These are phyloP conservation scores for Eristalis pertinax DNA, from an alignment of 2,888 invertebrate species.

Conservation along the genomic window DNA sequence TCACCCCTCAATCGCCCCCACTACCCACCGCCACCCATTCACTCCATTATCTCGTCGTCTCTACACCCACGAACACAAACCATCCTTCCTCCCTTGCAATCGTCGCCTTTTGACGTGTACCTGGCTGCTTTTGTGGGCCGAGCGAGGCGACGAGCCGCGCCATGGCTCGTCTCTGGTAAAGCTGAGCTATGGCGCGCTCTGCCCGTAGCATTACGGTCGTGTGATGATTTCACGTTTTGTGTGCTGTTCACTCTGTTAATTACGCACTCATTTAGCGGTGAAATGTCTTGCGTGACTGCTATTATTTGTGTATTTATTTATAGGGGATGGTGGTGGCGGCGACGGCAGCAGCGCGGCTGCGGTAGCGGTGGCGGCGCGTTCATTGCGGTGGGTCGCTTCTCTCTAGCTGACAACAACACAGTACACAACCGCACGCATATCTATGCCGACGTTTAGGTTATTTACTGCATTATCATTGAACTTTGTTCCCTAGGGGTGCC, in stretches of 20 bases:
- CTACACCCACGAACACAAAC: too few relatives aligned
- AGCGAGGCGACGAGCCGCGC: background rate
- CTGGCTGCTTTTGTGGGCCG: background rate
- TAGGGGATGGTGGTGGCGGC: slow-evolving; percentile 9
- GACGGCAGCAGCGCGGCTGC: background rate
- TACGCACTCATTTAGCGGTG: slow-evolving; percentile 73
- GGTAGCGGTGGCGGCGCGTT: background rate
- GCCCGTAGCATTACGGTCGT: slow-evolving; percentile 48
- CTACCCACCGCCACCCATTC: background rate
- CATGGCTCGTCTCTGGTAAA: too few relatives aligned
- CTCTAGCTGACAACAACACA: slow-evolving; percentile 15
- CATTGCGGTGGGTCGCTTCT: slow-evolving; percentile 6
- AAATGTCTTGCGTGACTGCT: slow-evolving; percentile 72
- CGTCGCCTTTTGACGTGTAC: slow-evolving; percentile 22
- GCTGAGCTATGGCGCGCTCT: background rate
- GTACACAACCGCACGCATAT: slow-evolving; percentile 26
- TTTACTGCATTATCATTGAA: slow-evolving; percentile 58
- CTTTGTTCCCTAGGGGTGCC: slow-evolving; percentile 4
- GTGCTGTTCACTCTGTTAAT: slow-evolving; percentile 72
- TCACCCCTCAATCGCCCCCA: background rate
- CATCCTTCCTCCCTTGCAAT: background rate
- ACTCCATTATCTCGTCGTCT: background rate
- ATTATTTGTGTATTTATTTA: slow-evolving; percentile 63
- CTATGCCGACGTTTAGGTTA: slow-evolving; percentile 26
- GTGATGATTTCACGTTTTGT: slow-evolving; percentile 69